Percentiles rank a stretch among this genome's conserved stretches.
Conservation (phyloP, 2,797 vertebrate species). For the Anas acuta region DNA sequence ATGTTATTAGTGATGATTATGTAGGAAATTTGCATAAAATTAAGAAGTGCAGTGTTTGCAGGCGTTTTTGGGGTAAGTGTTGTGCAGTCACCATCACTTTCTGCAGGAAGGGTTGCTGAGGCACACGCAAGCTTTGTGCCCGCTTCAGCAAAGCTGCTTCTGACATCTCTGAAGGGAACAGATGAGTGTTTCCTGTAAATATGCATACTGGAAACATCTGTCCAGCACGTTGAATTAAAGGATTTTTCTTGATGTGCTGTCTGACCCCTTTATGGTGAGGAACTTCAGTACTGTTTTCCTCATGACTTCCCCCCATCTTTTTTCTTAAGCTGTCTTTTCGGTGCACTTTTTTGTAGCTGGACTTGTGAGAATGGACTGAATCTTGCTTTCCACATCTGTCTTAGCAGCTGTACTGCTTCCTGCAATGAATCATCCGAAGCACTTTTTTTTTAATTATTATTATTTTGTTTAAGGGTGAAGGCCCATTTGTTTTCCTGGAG, state of each 20-base stretch:
- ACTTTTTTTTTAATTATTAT: background rate
- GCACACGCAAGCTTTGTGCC: background rate
- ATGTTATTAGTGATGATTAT: background rate
- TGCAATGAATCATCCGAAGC: constrained; percentile 46
- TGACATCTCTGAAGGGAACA: constrained; percentile 13
- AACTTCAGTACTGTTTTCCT: constrained; percentile 27
- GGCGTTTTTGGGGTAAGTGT: background rate
- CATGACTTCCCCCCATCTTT: constrained; percentile 36
- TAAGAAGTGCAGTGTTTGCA: background rate
- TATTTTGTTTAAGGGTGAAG: constrained; percentile 46
- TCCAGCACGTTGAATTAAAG: constrained; percentile 7
- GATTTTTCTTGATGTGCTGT: constrained; percentile 38
- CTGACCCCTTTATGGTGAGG: background rate
- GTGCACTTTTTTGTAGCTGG: background rate
- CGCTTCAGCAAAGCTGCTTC: background rate
- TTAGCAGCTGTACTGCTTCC: constrained; percentile 62
- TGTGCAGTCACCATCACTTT: fast-evolving
- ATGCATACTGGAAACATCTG: constrained; percentile 52
- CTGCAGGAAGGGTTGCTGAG: background rate
- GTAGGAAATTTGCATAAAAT: background rate
- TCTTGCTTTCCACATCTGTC: constrained; percentile 37
- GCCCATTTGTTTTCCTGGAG: constrained; percentile 55
- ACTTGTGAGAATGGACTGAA: background rate
- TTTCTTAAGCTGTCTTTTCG: background rate
- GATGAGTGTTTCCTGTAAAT: constrained; percentile 39